Evolutionary conservation across 2,113 vertebrate genomes (phyloP).

Genomic region (Mobula birostris): DNA sequence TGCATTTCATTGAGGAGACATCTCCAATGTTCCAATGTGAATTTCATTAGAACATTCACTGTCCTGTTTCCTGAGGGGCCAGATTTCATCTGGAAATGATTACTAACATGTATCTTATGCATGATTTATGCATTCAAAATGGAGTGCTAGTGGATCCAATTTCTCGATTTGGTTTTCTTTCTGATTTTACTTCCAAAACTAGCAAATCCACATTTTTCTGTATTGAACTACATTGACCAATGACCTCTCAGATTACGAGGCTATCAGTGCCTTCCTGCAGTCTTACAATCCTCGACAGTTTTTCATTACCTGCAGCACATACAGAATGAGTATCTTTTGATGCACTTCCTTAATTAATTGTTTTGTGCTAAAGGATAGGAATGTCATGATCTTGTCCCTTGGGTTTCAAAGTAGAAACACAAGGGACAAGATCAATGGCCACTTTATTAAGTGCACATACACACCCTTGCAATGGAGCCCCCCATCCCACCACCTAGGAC

Average conservation of each 20-base stretch:
- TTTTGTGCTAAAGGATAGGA: background rate
- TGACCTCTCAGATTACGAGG: background rate
- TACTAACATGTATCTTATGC: too few relatives aligned
- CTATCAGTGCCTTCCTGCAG: background rate
- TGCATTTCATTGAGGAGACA: too few relatives aligned
- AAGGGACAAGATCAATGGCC: background rate
- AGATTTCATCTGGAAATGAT: too few relatives aligned
- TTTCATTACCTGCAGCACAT: background rate
- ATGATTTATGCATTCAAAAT: too few relatives aligned
- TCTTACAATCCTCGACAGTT: background rate
- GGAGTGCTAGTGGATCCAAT: too few relatives aligned
- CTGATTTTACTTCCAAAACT: background rate
- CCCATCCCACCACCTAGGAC: too few relatives aligned
- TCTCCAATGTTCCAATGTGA: too few relatives aligned
- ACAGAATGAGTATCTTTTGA: background rate
- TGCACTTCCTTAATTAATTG: background rate
- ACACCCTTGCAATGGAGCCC: too few relatives aligned
- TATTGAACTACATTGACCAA: background rate
- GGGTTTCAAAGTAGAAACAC: background rate
- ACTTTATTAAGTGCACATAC: too few relatives aligned
- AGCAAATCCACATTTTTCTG: background rate
- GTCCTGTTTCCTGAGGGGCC: too few relatives aligned
- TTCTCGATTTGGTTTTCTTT: background rate
- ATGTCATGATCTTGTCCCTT: background rate
- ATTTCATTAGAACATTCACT: too few relatives aligned